phyloP scores from a whole-genome alignment of 64 coral and sea anemone species.

The Acropora tenuis region DNA sequence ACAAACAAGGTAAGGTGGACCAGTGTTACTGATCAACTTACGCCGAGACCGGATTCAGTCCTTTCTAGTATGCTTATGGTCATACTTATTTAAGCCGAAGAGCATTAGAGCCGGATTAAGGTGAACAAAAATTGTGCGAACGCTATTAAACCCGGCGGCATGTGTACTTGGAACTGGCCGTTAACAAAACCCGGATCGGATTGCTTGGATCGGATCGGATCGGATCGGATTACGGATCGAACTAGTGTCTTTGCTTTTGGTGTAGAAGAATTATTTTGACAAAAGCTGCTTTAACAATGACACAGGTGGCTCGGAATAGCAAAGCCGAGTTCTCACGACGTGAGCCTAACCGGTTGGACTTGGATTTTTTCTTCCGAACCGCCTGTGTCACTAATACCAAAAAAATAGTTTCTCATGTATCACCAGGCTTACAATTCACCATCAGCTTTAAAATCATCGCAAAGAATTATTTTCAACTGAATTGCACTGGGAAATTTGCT shows the following conservation, averaged over 20 bases:
- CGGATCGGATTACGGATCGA: not conserved
- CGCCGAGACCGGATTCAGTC: not conserved
- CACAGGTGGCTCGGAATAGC: not conserved
- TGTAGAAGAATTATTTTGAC: not conserved
- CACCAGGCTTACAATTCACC: too few species aligned
- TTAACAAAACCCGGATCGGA: not conserved
- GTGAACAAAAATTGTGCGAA: not conserved
- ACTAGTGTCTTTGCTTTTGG: too few species aligned
- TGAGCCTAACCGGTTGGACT: not conserved
- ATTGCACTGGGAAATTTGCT: too few species aligned
- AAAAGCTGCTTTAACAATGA: not conserved
- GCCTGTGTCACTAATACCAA: not conserved
- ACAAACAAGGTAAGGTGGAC: not conserved
- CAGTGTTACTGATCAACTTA: constrained; percentile 1
- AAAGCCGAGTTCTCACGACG: not conserved
- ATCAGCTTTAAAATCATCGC: too few species aligned
- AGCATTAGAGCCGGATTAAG: constrained; percentile 1
- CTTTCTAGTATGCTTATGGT: not conserved
- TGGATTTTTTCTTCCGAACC: not conserved
- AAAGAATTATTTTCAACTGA: too few species aligned
- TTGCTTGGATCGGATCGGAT: not conserved
- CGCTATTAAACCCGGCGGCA: not conserved
- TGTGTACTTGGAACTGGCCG: not conserved
- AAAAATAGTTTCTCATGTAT: too few species aligned
- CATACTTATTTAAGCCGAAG: not conserved